Evolutionary conservation across 2,797 vertebrate species (phyloP), one percentile per base, ranked within the genome.

Genomic region (Channa striata): DNA sequence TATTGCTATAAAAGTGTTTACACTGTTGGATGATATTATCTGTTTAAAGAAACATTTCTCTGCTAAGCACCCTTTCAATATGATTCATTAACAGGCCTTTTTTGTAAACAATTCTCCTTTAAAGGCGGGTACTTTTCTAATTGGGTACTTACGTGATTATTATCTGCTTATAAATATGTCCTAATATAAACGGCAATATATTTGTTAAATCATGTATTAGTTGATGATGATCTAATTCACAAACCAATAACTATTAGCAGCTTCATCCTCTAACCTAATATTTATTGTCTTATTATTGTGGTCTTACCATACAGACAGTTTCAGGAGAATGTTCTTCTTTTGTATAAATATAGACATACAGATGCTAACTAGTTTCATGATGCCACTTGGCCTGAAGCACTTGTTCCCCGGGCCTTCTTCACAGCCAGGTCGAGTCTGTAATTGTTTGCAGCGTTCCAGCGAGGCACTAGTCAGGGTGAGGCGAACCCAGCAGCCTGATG

Each of bases 371-470:
- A 10, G 61, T 50, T 53, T 70, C 25, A 21, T 81, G 81, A 77
- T 80, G 80, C 81, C 58, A 68, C 61, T 52, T 14, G 60, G 52
- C 66, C 5, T 56, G 59, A 20, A 51, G 71, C 14, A 3, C 48
- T 44, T 58, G 59, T 63, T 58, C 62, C 66, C 40, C 8, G 53
- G 48, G 64, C 59, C 63, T 19, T 73, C 84, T 89, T 79, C 71
- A 75, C 60, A 51, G 77, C 58, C 81, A 6, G 59, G 49, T 68
- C 68, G n/a, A 74, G 77, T 54, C 77, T 84, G 67, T 89, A 86
- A 89, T 87, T 84, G 81, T 81, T 76, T 81, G 85, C 81, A 79
- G 83, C 71, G 85, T 90, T 87, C 77, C 84, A 77, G 79, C 19
- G 10, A 73, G 72, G 74, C 76, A 63, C 85, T 83, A 78, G 84